Evolutionary conservation across 2,888 invertebrate genomes (phyloP), one percentile per base, ranked within the genome.

Genomic region (Ypsolopha sequella): DNA sequence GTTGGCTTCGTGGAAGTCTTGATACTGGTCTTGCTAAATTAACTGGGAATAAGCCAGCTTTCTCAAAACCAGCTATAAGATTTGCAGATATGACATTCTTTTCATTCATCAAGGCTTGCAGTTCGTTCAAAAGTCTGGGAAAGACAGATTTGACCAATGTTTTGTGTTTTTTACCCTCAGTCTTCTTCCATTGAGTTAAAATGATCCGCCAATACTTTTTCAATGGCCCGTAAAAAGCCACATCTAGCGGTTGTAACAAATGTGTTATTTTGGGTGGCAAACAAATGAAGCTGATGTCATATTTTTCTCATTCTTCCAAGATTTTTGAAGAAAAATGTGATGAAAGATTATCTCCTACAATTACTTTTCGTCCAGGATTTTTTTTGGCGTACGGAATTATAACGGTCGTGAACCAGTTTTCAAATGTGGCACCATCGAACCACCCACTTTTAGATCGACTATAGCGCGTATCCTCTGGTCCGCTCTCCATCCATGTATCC

Each of bases 291-390:
- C 8, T 38, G 36, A 58, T 58, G 8, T 56, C 35, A 44, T 57
- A 51, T 39, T 50, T 13, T 43, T 41, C 36, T 24, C 57, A 60
- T 14, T 38, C 10, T 7, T 41, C 51, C 7, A 58, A 3, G 3
- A 60, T 56, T 35, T 54, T 55, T 1, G 8, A 11, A 7, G 54
- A 54, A 2, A 60, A 10, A 24, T 60, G 58, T 4, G 59, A 58
- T 7, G 56, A 58, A 2, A 61, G 52, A 41, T 59, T 59, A 14
- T 57, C 56, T 8, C 59, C 60, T 14, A 57, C 54, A 8, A 59
- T 33, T 8, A 59, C 54, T 51, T 57, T 59, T 11, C 44, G 41
- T 6, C 56, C 57, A 24, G 46, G 41, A 11, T 56, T 45, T 36
- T 49, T 41, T 44, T 52, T 54, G 11, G 54, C 53, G 38, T 55